Percentiles rank a stretch among this genome's conserved stretches.
Conservation (phyloP, 2,888 invertebrate species). For the Caenorhabditis sp. region DNA sequence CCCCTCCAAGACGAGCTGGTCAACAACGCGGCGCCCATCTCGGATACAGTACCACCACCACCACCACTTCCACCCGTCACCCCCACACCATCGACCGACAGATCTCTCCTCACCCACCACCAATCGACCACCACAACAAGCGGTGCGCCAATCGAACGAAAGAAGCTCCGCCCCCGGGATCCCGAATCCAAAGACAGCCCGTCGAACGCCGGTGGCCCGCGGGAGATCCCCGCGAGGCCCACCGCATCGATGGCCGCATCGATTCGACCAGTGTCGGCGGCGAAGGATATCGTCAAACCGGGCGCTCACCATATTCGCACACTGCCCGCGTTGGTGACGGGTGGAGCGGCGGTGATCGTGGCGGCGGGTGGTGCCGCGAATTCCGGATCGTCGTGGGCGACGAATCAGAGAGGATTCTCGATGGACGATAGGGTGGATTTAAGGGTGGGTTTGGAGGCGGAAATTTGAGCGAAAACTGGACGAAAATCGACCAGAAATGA, state of each 20-base stretch:
- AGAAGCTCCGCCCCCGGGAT: constrained; percentile 9
- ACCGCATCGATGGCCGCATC: neutral
- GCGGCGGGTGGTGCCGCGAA: neutral
- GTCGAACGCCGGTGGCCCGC: neutral
- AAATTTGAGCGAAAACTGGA: neutral
- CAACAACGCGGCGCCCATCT: constrained; percentile 4
- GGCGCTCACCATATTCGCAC: neutral
- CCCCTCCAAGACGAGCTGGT: constrained; percentile 24
- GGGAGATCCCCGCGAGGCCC: neutral
- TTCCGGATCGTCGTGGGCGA: constrained; percentile 16
- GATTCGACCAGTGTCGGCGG: constrained; percentile 28
- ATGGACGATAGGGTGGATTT: neutral
- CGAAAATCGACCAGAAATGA: neutral
- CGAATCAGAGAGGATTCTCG: constrained; percentile 14
- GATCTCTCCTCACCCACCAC: too few relatives aligned
- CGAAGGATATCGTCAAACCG: constrained; percentile 38
- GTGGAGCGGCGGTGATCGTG: neutral
- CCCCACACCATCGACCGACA: neutral
- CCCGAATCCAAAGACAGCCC: neutral
- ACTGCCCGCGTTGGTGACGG: too few relatives aligned
- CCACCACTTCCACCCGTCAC: too few relatives aligned
- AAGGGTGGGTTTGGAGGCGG: neutral
- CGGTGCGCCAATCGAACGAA: too few relatives aligned
- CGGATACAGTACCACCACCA: constrained; percentile 1
- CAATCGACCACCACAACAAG: too few relatives aligned